Conservation (phyloP, 2,888 invertebrate species). For the Cataglyphis rosenhaueri region DNA sequence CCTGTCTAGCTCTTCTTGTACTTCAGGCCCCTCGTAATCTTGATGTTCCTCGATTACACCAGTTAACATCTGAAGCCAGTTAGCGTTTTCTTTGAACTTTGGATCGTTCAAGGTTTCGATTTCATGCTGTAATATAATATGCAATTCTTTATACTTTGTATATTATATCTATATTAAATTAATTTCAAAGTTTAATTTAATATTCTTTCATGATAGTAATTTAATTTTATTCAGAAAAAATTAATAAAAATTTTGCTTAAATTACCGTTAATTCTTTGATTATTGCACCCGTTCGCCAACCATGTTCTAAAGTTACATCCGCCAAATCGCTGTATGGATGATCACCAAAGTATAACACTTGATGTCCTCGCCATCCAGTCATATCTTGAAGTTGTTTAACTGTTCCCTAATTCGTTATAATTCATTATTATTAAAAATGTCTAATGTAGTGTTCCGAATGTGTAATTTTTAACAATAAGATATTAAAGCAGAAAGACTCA, state of each 20-base stretch:
- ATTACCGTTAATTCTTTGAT: constrained; percentile 96
- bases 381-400: constrained; percentile 95
- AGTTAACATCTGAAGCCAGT: constrained; percentile 97
- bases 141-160: neutral
- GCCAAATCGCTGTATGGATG: constrained; percentile 99
- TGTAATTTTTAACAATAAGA: neutral
- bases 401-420: constrained; percentile 93
- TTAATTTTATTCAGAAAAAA: constrained; percentile 2
- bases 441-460: neutral
- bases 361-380: constrained; percentile 96
- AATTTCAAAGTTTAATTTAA: neutral
- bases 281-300: constrained; percentile 99
- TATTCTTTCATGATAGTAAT: neutral
- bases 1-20: constrained; percentile 88
- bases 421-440: neutral
- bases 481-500: constrained; percentile 79
- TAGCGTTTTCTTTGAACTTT: constrained; percentile 94
- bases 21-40: constrained; percentile 91
- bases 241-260: constrained; percentile 43
- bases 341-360: constrained; percentile 98
- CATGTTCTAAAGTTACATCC: constrained; percentile 97
- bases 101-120: constrained; percentile 94
- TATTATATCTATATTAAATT: neutral
- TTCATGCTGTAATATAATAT: constrained; percentile 90
- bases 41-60: constrained; percentile 96